Conservation (phyloP, 2,113 vertebrate species). For the Lepisosteus oculatus region DNA sequence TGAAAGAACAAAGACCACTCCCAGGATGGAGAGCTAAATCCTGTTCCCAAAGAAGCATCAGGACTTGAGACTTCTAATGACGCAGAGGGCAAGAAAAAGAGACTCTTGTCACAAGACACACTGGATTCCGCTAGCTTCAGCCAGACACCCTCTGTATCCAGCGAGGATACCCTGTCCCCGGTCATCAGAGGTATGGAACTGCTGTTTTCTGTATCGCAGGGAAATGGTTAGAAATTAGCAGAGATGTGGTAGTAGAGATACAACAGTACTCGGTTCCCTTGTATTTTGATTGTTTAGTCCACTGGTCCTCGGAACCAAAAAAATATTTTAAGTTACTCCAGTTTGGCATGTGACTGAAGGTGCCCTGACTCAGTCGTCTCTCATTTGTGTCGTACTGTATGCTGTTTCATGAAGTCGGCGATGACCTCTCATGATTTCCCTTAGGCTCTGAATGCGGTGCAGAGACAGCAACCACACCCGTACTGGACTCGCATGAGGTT, state of each 20-base stretch:
- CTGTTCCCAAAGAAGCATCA: slow-evolving; percentile 11
- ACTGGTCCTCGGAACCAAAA: too few species aligned
- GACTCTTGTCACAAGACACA: slow-evolving; percentile 59
- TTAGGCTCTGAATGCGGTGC: slow-evolving; percentile 43
- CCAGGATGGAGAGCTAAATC: slow-evolving; percentile 23
- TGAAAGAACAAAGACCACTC: slow-evolving; percentile 39
- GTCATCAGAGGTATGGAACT: slow-evolving; percentile 44
- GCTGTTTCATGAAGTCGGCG: neutral
- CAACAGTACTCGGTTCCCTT: too few species aligned
- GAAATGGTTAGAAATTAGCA: neutral
- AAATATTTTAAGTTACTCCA: too few species aligned
- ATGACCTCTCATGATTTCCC: neutral
- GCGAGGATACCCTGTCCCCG: slow-evolving; percentile 62
- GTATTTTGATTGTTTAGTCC: too few species aligned
- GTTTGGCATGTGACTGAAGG: too few species aligned
- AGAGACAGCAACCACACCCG: slow-evolving; percentile 45
- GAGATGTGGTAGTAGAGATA: neutral
- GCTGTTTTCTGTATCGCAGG: neutral
- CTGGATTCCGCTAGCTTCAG: slow-evolving; percentile 59
- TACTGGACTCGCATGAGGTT: slow-evolving; percentile 36
- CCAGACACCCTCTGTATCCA: slow-evolving; percentile 61
- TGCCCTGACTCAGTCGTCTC: too few species aligned
- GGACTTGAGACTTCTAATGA: slow-evolving; percentile 24
- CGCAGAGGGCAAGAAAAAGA: slow-evolving; percentile 39
- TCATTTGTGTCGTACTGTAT: neutral